Base-by-base conservation (phyloP, 2,113 vertebrate genomes). In the Oreocharis arfaki region DNA sequence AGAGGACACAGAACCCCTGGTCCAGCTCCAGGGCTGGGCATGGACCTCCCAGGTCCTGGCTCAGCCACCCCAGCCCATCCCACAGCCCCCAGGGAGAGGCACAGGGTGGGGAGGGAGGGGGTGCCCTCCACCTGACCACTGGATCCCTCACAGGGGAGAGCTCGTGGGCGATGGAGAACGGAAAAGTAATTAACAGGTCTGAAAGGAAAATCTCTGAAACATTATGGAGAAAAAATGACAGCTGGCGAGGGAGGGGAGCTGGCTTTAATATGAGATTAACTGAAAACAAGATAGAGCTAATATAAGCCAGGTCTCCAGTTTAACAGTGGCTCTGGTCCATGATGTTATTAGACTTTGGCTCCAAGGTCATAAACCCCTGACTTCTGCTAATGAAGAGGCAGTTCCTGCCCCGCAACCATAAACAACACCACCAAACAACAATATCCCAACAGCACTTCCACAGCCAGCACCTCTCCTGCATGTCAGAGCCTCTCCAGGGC, bases 251-350 rank as follows among this genome's bases (percentile, higher is more conserved):
- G 69, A 95, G 82, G 80, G 80, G 76, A 67, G 37, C 67, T 68
- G 61, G 53, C 74, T 95, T 59, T 92, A 78, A 74, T 50, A 76
- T 0, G 5, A 80, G 80, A 76, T 57, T 93, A 94, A 93, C n/a
- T 3, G 28, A 91, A 95, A 96, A 92, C 75, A 69, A 93, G 77
- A 93, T 42, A 93, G 75, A 91, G 94, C 63, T 94, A 95, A 95
- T 73, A 75, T 11, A 95, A 88, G 87, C 82, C 93, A 96, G 81
- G 85, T 90, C 85, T 96, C 59, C 68, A 89, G 82, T 65, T 90
- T 75, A 87, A 87, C 28, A 50, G 69, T 92, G 90, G 89, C 94
- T 95, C 80, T 64, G 60, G 46, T 95, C 93, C 93, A 94, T 26
- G 46, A 69, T 33, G 68, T 87, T 90, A 84, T 93, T 79, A 87